Evolutionary conservation across 2,797 vertebrate species (phyloP).

Genomic region (Platalea minor): DNA sequence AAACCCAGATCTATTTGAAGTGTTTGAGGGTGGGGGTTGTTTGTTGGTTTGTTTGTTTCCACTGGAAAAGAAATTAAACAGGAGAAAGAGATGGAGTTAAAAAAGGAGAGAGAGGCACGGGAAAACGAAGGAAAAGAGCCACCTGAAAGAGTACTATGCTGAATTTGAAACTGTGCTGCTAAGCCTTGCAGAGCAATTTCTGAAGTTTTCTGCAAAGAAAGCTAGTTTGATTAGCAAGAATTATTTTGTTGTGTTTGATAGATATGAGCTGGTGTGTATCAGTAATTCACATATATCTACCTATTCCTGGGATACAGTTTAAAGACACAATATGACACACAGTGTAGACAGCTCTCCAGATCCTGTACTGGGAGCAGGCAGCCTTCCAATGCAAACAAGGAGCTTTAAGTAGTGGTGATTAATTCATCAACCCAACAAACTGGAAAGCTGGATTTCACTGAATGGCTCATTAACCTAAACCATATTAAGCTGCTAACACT

Average conservation of each 20-base stretch:
- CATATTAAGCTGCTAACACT: conserved; percentile 41
- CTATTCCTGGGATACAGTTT: neutral
- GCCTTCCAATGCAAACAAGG: neutral
- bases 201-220: neutral
- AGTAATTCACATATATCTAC: neutral
- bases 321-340: neutral
- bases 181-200: neutral
- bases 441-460: conserved; percentile 38
- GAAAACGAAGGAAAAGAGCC: neutral
- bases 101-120: neutral
- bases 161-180: neutral
- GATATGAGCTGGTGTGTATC: neutral
- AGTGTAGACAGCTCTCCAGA: neutral
- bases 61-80: neutral
- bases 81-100: neutral
- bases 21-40: neutral
- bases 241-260: neutral
- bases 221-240: neutral
- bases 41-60: neutral
- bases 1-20: neutral
- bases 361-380: neutral
- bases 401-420: conserved; percentile 4
- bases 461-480: conserved; percentile 50
- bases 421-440: conserved; percentile 26
- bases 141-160: neutral